phyloP scores from a whole-genome alignment of 1,140 invertebrate genomes.

The Battus philenor region DNA sequence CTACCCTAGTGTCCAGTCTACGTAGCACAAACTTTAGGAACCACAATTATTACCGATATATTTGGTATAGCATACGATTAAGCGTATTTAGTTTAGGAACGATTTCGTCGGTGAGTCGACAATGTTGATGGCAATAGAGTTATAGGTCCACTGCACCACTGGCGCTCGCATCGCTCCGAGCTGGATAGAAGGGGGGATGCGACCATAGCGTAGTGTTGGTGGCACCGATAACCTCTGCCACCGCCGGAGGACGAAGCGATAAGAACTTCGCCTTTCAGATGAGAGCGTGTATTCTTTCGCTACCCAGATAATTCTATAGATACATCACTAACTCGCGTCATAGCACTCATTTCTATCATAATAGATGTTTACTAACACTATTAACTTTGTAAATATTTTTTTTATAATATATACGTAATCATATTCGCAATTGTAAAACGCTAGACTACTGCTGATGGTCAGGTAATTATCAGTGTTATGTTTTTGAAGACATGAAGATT shows the following conservation, averaged over 20 bases:
- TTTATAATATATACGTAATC: too few species aligned
- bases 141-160: conserved; percentile 54
- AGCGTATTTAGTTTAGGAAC: too few species aligned
- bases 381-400: too few species aligned
- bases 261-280: conserved; percentile 52
- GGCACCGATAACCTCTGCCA: conserved; percentile 56
- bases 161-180: conserved; percentile 31
- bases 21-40: conserved; percentile 21
- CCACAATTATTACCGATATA: conserved; percentile 19
- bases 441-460: too few species aligned
- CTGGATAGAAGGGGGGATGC: conserved; percentile 42
- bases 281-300: conserved; percentile 47
- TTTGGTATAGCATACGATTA: conserved; percentile 10
- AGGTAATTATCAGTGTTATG: too few species aligned
- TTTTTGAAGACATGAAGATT: too few species aligned
- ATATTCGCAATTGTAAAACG: too few species aligned
- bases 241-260: conserved; percentile 52
- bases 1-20: conserved; percentile 43
- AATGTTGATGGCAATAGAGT: conserved; percentile 40
- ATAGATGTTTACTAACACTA: too few species aligned
- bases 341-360: neutral
- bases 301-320: conserved; percentile 26
- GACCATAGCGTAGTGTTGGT: conserved; percentile 25
- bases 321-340: neutral
- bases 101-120: conserved; percentile 9